Base-by-base conservation (phyloP, 1,140 invertebrate genomes). In the Eriocheir sinensis region DNA sequence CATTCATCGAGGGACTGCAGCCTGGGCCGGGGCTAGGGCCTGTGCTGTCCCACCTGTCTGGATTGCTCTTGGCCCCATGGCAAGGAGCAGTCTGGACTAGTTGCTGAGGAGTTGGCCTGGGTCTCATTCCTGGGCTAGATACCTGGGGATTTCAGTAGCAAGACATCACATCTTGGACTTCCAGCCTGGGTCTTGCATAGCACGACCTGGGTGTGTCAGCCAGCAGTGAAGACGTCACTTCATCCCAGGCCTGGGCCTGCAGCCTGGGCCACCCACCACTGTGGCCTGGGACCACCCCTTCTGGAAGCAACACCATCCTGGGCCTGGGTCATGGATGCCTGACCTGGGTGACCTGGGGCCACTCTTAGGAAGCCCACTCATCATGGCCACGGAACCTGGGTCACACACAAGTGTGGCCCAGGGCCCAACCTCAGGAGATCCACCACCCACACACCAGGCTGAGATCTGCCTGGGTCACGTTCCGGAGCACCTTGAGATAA, bases 41-140 rank as follows among this genome's bases (percentile, higher is more conserved):
- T 92, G 90, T 36, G 17, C 83, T 36, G 83, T 72, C 60, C 85
- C 72, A 34, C 30, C 32, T 79, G 48, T 85, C 88, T 94, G 86
- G 93, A 89, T 48, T 89, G 72, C 88, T 81, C 93, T 90, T 30
- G 86, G 60, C 72, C 34, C 80, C 30, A 89, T 34, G 41, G 93
- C 86, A 86, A 40, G 88, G 93, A 81, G 88, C 88, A 89, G 86
- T 81, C 93, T 94, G 93, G 93, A 21, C 80, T 30, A 60, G 34
- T 27, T 93, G 32, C 41, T 85, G 91, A 3, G 21, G 36, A 30
- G 9, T 44, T 86, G 81, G 81, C 32, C 41, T 86, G 91, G 89
- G 60, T 34, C 41, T 27, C 89, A 72, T 36, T 86, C 40, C 83
- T 9, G 36, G 83, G 34, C 36, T 32, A 86, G 15, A 36, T 36